Conservation (phyloP, 2,888 invertebrate genomes). For the Machimus rusticus region DNA sequence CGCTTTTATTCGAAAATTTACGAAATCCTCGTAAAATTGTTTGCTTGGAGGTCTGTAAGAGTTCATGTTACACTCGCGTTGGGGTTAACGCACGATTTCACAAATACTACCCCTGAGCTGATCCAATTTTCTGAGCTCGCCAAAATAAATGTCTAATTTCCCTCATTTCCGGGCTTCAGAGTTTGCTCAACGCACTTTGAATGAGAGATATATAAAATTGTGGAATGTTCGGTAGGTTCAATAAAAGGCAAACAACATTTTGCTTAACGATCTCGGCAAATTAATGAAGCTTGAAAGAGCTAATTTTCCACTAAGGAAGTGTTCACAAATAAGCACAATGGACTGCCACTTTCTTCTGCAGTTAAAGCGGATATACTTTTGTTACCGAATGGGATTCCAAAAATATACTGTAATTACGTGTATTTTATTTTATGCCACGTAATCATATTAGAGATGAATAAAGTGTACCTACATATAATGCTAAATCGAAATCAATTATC, state of each 20-base stretch:
- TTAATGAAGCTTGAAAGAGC: not conserved
- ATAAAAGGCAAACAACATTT: not conserved
- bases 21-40: too few species aligned
- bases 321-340: not conserved
- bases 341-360: not conserved
- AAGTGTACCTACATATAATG: too few species aligned
- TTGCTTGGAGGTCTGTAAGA: not conserved
- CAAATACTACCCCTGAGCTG: not conserved
- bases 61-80: not conserved
- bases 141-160: not conserved
- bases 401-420: too few species aligned
- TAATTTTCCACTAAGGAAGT: not conserved
- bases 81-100: not conserved
- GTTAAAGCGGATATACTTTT: too few species aligned
- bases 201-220: not conserved
- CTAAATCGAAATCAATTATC: too few species aligned
- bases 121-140: not conserved
- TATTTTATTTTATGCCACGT: too few species aligned
- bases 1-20: too few species aligned
- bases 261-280: not conserved
- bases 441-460: too few species aligned
- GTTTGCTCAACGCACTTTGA: not conserved
- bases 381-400: too few species aligned
- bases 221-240: not conserved
- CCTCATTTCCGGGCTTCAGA: not conserved